Base-by-base conservation (phyloP, 2,113 vertebrate species). In the Cygnus atratus region DNA sequence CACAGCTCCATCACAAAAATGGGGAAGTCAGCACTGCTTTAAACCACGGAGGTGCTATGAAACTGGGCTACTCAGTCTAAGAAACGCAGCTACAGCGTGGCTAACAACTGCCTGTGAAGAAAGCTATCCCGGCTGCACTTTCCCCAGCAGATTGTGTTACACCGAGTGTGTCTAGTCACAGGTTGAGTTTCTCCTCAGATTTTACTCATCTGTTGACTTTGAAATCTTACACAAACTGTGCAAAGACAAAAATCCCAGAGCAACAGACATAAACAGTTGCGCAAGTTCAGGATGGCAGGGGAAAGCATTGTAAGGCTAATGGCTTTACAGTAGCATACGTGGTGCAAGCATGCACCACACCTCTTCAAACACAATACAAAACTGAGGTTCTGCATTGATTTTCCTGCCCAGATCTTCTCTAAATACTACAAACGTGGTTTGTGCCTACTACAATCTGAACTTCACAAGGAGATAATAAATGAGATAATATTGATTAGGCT, bases 401-500 rank as follows among this genome's bases (percentile, higher is more conserved):
- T 90, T 82, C 62, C 68, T 93, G 67, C 55, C 35, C 50, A 87
- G 15, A 88, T 75, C 21, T 73, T 94, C 65, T 92, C 43, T 71
- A 93, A 96, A 97, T 93, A 87, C 84, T 86, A 84, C 66, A 95
- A 97, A 95, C 68, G 55, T 33, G 74, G 94, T 94, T 95, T 78
- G 26, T 92, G 7, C 73, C 54, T 61, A 54, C 65, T 88, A 91
- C 31, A 96, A 78, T 72, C 79, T 68, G 58, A 93, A 88, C 55
- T 90, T 97, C 95, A 95, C 76, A 92, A 95, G 48, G 87, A 92
- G 65, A 96, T 96, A 84, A 97, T 96, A 96, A 94, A 96, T 84
- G 77, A 95, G 82, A 68, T 86, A 93, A 91, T 96, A 97, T 96
- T 94, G 96, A 97, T 97, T 95, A 94, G 58, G 94, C 78, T 93